Base-by-base conservation (phyloP, 2,797 vertebrate species). In the Aphelocoma californica region DNA sequence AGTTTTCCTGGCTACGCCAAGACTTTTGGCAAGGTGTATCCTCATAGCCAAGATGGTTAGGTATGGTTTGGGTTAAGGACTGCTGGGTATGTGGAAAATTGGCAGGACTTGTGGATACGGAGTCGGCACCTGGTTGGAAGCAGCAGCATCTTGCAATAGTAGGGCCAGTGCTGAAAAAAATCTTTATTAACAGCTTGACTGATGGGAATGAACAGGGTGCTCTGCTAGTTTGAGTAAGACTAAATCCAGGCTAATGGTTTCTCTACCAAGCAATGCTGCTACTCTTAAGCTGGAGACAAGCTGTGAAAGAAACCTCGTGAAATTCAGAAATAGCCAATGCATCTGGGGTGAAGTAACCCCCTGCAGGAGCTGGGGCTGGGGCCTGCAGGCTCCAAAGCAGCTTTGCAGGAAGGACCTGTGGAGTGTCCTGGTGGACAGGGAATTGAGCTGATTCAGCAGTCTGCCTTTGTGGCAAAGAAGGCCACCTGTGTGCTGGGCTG, bases 341-440 rank as follows among this genome's bases (percentile, higher is more conserved):
- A 12, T 20, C 20, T 82, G 34, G 44, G 47, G 3, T 28, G 34
- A 17, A n/a, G 74, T 8, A 61, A 17, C 36, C 14, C 4, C 34
- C 3, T 4, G 2, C 14, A 34, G 9, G 32, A 45, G 62, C 66
- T 85, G 71, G 64, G 28, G 19, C 47, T 60, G n/a, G 13, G 13
- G 23, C n/a, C 54, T 32, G 29, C 26, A 71, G 34, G 14, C 23
- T 79, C 31, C 48, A 54, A 31, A 45, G 62, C 32, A 58, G 32
- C 38, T 71, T 16, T 34, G 32, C 34, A 60, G 75, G 4, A 26
- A 18, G 31, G 36, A 11, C 8, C 2, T 0, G 2, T 0, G 1
- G 8, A 3, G 1, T 47, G 38, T 48, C 23, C 42, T 44, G 32
- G 19, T 9, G 42, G 25, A 3, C 50, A 44, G 7, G 0, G 3